Evolutionary conservation across 2,113 vertebrate genomes (phyloP).

Genomic region (Hepsetus odoe): DNA sequence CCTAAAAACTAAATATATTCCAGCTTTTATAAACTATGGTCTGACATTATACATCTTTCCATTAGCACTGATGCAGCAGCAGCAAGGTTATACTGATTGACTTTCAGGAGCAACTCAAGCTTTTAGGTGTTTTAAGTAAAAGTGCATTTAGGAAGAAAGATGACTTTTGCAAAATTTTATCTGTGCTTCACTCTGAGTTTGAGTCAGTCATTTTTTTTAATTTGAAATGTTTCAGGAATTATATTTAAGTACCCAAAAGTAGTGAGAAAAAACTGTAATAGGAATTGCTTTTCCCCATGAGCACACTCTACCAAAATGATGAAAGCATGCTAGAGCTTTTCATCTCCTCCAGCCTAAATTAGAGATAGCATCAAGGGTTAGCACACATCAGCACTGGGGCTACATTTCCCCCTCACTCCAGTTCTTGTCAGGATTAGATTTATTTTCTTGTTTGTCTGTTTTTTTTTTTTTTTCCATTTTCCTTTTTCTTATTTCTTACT

Average conservation of each 20-base stretch:
- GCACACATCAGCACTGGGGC: conserved; percentile 29
- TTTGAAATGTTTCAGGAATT: not conserved
- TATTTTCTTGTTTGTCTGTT: conserved; percentile 62
- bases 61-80: not conserved
- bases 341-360: conserved; percentile 59
- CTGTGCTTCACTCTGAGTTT: not conserved
- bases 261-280: conserved; percentile 48
- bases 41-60: not conserved
- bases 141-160: not conserved
- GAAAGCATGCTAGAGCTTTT: conserved; percentile 63
- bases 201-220: not conserved
- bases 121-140: not conserved
- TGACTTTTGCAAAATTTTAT: not conserved
- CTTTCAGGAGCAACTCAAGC: not conserved
- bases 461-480: conserved; percentile 60
- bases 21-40: not conserved
- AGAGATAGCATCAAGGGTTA: conserved; percentile 53
- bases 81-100: not conserved
- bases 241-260: not conserved
- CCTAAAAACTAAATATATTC: not conserved
- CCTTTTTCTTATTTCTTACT: conserved; percentile 31
- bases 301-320: conserved; percentile 47
- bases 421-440: conserved; percentile 64
- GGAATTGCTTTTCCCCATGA: conserved; percentile 17
- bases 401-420: conserved; percentile 35